These are phyloP conservation scores for Glaucidium brasilianum DNA, from an alignment of 2,113 vertebrate genomes.

Conservation along the genomic window DNA sequence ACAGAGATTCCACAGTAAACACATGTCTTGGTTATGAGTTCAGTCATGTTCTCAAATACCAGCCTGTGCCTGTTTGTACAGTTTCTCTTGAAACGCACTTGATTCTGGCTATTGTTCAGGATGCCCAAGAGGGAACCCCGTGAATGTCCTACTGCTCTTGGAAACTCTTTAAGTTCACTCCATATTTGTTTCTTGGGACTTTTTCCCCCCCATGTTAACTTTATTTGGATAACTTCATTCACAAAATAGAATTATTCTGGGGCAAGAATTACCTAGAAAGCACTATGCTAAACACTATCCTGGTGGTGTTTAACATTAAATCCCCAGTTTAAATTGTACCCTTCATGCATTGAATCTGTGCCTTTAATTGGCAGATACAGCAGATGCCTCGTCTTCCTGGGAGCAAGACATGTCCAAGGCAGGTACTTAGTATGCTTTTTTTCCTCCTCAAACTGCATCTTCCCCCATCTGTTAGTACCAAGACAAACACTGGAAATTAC, in stretches of 20 bases:
- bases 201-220: not conserved
- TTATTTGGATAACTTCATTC: not conserved
- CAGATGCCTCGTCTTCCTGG: not conserved
- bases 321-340: not conserved
- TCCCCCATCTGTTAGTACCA: not conserved
- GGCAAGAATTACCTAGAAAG: not conserved
- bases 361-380: not conserved
- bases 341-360: not conserved
- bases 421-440: not conserved
- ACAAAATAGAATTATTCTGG: not conserved
- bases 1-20: not conserved
- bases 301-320: not conserved
- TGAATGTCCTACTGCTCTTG: not conserved
- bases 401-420: not conserved
- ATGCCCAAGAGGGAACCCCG: not conserved
- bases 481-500: not conserved
- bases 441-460: not conserved
- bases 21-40: not conserved
- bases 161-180: not conserved
- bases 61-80: not conserved
- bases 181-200: not conserved
- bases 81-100: not conserved
- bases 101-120: not conserved
- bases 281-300: not conserved
- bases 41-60: not conserved